Evolutionary conservation across 1,140 invertebrate genomes (phyloP), one percentile per base, ranked within the genome.

Genomic region (Trinorchestia longiramus): DNA sequence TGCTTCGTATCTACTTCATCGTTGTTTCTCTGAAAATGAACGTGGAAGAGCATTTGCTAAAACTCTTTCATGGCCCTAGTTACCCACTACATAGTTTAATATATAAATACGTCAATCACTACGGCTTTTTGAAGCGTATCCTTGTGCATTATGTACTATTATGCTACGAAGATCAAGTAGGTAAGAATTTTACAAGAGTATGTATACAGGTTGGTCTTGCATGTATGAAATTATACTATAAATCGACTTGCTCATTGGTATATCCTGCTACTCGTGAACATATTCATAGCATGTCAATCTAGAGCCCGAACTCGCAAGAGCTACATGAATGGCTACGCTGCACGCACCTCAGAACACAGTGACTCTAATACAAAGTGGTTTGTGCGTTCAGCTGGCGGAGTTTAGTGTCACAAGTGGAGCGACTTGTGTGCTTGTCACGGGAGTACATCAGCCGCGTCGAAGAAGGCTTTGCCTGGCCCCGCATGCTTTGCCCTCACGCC

Each of bases 401-500:
- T 15, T 43, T 94, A n/a, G 92, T 94, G 92, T 94, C 92, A 11
- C 92, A 94, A 94, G 92, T 47, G 44, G 92, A 94, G 92, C 92
- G 92, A 0, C 92, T 94, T 4, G 92, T 94, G 92, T 47, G 92
- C 36, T 43, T 94, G 43, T 94, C 41, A 19, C 44, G 92, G 41
- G 92, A 94, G 44, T 98, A 98, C 96, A 97, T 98, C 45, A 97
- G 97, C 47, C 97, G 97, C 57, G 97, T 98, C 42, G 98, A 98
- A 96, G 97, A 98, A 96, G 97, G 97, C 47, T 97, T 97, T 96
- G 96, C 97, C 40, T 97, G 97, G 11, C 97, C 97, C 6, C 97
- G 98, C 43, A 97, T 97, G 41, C 97, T 98, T 95, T 97, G 97
- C 4, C 97, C 98, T 45, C 98, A 98, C 96, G 98, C 97, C 6